Evolutionary conservation across 2,113 vertebrate genomes (phyloP).

Genomic region (Xenus cinereus): DNA sequence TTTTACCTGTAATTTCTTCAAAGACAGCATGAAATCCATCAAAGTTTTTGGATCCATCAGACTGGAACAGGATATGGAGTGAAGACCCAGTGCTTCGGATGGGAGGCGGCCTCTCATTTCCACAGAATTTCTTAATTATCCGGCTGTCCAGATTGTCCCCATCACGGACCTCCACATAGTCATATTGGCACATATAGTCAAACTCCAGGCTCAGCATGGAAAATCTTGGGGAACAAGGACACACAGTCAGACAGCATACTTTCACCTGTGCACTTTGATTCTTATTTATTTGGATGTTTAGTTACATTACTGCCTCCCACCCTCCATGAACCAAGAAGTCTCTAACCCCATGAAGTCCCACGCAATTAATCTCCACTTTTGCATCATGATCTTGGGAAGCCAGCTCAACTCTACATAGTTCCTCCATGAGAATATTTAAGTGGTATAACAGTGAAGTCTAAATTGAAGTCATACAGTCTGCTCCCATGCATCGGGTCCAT

Average conservation of each 20-base stretch:
- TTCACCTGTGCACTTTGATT: not conserved
- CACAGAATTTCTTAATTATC: slow-evolving; percentile 91
- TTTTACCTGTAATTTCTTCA: slow-evolving; percentile 91
- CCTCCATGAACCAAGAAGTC: not conserved
- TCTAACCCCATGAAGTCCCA: not conserved
- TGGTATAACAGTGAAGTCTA: not conserved
- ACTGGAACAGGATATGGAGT: slow-evolving; percentile 92
- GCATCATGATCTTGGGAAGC: not conserved
- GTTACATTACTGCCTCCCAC: not conserved
- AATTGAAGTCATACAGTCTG: not conserved
- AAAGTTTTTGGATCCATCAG: slow-evolving; percentile 96
- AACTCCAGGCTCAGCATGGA: slow-evolving; percentile 96
- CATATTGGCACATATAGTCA: slow-evolving; percentile 94
- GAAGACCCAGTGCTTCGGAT: slow-evolving; percentile 86
- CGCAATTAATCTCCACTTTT: not conserved
- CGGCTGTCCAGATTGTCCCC: slow-evolving; percentile 85
- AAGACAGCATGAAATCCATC: slow-evolving; percentile 94
- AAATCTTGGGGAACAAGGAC: slow-evolving; percentile 76
- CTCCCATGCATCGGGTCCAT: not conserved
- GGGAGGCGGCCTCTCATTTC: slow-evolving; percentile 85
- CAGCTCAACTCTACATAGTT: not conserved
- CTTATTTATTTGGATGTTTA: not conserved
- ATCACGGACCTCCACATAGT: slow-evolving; percentile 91
- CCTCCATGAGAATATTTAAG: not conserved
- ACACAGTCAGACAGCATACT: not conserved